Evolutionary conservation across 2,113 vertebrate species (phyloP).

Genomic region (Egretta garzetta): DNA sequence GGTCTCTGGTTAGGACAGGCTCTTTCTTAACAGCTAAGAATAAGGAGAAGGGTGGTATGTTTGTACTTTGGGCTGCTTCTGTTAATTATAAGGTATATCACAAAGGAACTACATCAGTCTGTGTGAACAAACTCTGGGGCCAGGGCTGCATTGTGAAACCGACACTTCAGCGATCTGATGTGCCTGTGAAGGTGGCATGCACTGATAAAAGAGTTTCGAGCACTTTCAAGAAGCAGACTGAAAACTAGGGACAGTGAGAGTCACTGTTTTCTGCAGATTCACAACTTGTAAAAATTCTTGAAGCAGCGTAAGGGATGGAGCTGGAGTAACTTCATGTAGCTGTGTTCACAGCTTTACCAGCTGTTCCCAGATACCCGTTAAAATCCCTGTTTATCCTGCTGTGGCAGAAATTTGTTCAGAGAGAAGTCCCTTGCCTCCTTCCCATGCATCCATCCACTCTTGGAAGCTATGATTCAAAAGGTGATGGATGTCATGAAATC

Average conservation of each 20-base stretch:
- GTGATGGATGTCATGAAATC: not conserved
- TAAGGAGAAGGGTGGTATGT: not conserved
- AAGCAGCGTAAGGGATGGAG: not conserved
- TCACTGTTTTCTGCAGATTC: not conserved
- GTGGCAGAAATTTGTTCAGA: not conserved
- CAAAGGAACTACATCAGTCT: not conserved
- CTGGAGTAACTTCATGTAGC: not conserved
- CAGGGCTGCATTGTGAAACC: not conserved
- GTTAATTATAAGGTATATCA: conserved; percentile 34
- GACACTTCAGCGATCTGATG: not conserved
- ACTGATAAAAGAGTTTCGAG: not conserved
- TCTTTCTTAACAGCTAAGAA: conserved; percentile 25
- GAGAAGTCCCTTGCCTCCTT: not conserved
- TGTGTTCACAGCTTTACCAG: not conserved
- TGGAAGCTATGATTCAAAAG: not conserved
- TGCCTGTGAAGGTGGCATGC: not conserved
- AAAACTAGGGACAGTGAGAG: not conserved
- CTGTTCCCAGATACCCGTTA: not conserved
- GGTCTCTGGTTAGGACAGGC: not conserved
- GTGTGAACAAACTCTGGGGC: not conserved
- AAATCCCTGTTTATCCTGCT: fast-evolving
- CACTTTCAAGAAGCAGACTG: not conserved
- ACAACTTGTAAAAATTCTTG: not conserved
- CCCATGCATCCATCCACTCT: fast-evolving
- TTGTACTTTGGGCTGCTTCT: conserved; percentile 7